Evolutionary conservation across 2,113 vertebrate species (phyloP), one percentile per base, ranked within the genome.

Genomic region (Hippopotamus amphibius): DNA sequence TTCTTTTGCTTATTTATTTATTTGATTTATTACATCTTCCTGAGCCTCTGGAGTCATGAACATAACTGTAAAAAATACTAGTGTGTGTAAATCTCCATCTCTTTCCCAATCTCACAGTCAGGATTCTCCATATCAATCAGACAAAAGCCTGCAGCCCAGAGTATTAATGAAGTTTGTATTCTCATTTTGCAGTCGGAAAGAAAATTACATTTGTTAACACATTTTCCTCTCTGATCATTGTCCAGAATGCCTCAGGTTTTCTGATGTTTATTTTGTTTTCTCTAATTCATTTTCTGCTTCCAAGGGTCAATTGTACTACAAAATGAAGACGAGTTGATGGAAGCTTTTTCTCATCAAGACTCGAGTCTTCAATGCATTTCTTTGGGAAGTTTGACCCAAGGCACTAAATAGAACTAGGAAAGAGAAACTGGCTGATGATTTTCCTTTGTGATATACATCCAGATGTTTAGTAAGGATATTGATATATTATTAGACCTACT

Each of bases 201-300:
- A 98, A 71, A 98, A 97, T 96, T 97, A 97, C 55, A 94, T 96
- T 96, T 96, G 96, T 95, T 97, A 97, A 97, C 97, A 97, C 97
- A 96, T 97, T 97, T 97, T 68, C 41, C 50, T 88, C 92, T 98
- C 95, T 97, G 92, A 97, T 96, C 97, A 24, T 71, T 83, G 14
- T 96, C 96, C 96, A 98, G 89, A 98, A 93, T 91, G 97, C 96
- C 96, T 97, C 96, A 92, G 94, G 96, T 98, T 98, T 96, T 97
- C 71, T 77, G 63, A 80, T 92, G 91, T 91, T 97, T 96, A 86
- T 96, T 97, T 97, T 97, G 69, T 94, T 93, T 84, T 72, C 57
- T 83, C 80, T 88, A 85, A 88, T 89, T 97, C 84, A 63, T 96
- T 97, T 97, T 98, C 84, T 96, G 68, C 50, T 97, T 97, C 93